Evolutionary conservation across 2,888 invertebrate genomes (phyloP), one percentile per base, ranked within the genome.

Genomic region (Mechanitis mazaeus): DNA sequence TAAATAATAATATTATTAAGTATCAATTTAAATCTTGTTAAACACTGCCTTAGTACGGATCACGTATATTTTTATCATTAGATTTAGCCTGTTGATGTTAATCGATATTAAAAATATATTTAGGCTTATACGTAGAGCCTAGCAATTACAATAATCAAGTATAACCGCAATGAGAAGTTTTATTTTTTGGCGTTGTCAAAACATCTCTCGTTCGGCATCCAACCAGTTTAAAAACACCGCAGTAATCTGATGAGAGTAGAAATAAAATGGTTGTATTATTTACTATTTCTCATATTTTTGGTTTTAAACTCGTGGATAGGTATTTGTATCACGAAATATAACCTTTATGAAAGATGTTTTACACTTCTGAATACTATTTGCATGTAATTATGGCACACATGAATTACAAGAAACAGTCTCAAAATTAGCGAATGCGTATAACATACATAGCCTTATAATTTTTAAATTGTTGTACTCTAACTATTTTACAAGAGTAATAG

Each of bases 41-140:
- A 73, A 74, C 75, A 79, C 79, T 81, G 82, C 82, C 83, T 81
- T 82, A 81, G 78, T 55, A 59, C 53, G 56, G 72, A 64, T 68
- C 64, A 72, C 70, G 69, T 77, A 71, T 75, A 69, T 72, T 64
- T 67, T 70, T 71, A 69, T 71, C 69, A 66, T 70, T 77, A 79
- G 77, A 63, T 55, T 71, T 76, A 76, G 74, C 71, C 68, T 75
- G 77, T 79, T 78, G 74, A 75, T 74, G 75, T 77, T 76, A 68
- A 69, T 64, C 57, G 54, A 58, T 68, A 64, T 64, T 64, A 60
- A 42, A 53, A 54, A 56, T 60, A 58, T 59, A 58, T 33, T 64
- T 64, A 65, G 61, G 65, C 62, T 67, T 55, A 33, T 53, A 45
- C 38, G 31, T 53, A 45, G 59, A 60, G 58, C 64, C 20, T 45